Conservation (phyloP, 2,797 vertebrate genomes). For the Thaleichthys pacificus region DNA sequence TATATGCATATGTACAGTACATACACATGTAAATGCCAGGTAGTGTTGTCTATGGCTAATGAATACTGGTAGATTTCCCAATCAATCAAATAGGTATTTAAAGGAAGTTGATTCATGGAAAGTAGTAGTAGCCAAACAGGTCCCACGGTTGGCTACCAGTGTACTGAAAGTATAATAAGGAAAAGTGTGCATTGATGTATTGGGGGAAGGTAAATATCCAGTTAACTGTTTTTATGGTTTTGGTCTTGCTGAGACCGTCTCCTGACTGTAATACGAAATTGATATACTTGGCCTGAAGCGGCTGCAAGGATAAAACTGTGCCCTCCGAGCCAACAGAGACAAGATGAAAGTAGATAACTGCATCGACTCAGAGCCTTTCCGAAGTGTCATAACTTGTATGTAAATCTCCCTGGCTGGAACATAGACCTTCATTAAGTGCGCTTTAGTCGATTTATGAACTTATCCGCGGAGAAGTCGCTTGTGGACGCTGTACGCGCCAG, state of each 20-base stretch:
- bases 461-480: constrained; percentile 70
- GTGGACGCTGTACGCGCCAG: constrained; percentile 59
- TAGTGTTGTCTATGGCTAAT: not conserved
- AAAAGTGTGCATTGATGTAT: constrained; percentile 22
- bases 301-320: constrained; percentile 47
- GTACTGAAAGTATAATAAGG: constrained; percentile 13
- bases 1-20: constrained; percentile 6
- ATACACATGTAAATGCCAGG: constrained; percentile 3
- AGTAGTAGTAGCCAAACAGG: not conserved
- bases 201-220: constrained; percentile 42
- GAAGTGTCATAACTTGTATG: constrained; percentile 71
- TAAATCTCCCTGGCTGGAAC: constrained; percentile 67
- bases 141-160: not conserved
- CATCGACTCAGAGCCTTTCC: constrained; percentile 57
- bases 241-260: constrained; percentile 43
- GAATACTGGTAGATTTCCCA: not conserved
- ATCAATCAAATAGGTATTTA: not conserved
- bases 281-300: constrained; percentile 55
- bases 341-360: constrained; percentile 63
- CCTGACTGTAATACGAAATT: constrained; percentile 59
- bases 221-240: constrained; percentile 47
- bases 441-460: constrained; percentile 79
- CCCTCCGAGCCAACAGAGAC: constrained; percentile 55
- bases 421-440: constrained; percentile 75
- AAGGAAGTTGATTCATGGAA: not conserved